These are phyloP conservation scores for Palythoa heliodiscus DNA, from an alignment of 92 coral and sea anemone genomes.

Conservation along the genomic window DNA sequence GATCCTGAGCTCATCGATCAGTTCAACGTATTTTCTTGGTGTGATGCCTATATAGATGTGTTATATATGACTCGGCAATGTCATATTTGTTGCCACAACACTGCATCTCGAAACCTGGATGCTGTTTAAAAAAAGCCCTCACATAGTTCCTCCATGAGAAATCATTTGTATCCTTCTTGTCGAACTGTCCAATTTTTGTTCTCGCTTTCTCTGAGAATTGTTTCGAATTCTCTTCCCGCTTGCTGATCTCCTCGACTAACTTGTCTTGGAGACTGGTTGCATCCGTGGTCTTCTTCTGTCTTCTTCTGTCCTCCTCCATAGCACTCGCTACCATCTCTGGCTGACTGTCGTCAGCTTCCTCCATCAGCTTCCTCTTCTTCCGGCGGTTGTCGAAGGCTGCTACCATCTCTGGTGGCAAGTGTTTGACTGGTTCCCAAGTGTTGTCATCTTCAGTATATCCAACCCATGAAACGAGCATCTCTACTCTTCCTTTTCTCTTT, in stretches of 20 bases:
- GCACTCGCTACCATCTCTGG: conserved; percentile 7
- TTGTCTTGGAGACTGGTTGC: conserved; percentile 16
- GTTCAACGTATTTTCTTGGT: neutral
- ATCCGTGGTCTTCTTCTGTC: neutral
- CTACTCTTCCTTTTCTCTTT: conserved; percentile 16
- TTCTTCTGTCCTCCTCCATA: neutral
- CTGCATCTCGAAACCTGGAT: conserved; percentile 49
- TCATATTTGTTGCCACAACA: conserved; percentile 48
- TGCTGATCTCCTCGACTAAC: conserved; percentile 28
- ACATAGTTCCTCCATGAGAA: conserved; percentile 56
- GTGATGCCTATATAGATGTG: conserved; percentile 41
- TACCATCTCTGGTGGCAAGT: conserved; percentile 28
- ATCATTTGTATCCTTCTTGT: conserved; percentile 15
- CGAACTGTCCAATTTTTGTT: conserved; percentile 20
- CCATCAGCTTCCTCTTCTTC: conserved; percentile 14
- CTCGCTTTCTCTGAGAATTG: conserved; percentile 27
- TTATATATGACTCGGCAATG: conserved; percentile 51
- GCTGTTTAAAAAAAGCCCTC: conserved; percentile 51
- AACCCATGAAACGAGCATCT: conserved; percentile 22
- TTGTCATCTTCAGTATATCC: conserved; percentile 2
- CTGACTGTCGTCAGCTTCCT: conserved; percentile 7
- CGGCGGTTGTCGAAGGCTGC: conserved; percentile 24
- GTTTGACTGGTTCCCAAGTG: conserved; percentile 17
- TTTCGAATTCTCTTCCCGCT: conserved; percentile 27
- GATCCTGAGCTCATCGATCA: conserved; percentile 6